Percentiles rank a stretch among this genome's conserved stretches.
Conservation (phyloP, 2,888 invertebrate species). For the Cryptocephalus primarius region DNA sequence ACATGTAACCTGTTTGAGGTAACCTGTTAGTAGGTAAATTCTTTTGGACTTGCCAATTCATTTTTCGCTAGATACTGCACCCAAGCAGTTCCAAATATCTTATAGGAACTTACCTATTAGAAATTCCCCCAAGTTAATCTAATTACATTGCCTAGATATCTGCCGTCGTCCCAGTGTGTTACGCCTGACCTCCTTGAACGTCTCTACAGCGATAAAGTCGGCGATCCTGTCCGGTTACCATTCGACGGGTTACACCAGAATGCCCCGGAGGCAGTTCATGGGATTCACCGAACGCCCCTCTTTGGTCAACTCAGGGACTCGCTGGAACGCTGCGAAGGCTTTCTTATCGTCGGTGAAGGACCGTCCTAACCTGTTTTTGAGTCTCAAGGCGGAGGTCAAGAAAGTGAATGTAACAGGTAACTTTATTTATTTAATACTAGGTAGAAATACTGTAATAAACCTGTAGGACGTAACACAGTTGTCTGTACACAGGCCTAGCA, state of each 20-base stretch:
- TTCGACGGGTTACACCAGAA: slow-evolving; percentile 70
- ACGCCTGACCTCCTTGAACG: slow-evolving; percentile 8
- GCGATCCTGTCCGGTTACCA: slow-evolving; percentile 54
- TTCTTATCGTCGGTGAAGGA: slow-evolving; percentile 66
- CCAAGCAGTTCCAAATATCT: too few relatives aligned
- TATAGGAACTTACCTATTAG: too few relatives aligned
- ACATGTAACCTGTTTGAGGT: too few relatives aligned
- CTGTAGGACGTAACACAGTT: too few relatives aligned
- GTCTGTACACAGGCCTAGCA: too few relatives aligned
- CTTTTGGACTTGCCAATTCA: too few relatives aligned
- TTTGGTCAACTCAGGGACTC: slow-evolving; percentile 13
- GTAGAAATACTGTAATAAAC: too few relatives aligned
- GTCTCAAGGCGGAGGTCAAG: slow-evolving; percentile 60
- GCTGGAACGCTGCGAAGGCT: slow-evolving; percentile 49
- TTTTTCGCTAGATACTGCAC: too few relatives aligned
- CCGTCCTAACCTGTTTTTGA: slow-evolving; percentile 62
- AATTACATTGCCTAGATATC: background rate
- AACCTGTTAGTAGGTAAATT: too few relatives aligned
- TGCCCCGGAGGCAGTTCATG: slow-evolving; percentile 25
- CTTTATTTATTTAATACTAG: too few relatives aligned
- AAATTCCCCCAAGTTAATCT: too few relatives aligned
- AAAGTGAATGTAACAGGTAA: slow-evolving; percentile 35
- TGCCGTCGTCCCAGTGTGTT: slow-evolving; percentile 12
- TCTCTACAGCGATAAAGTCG: slow-evolving; percentile 7
- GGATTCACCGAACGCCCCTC: slow-evolving; percentile 12